Base-by-base conservation (phyloP, 1,140 invertebrate species). In the Heterodera schachtii region DNA sequence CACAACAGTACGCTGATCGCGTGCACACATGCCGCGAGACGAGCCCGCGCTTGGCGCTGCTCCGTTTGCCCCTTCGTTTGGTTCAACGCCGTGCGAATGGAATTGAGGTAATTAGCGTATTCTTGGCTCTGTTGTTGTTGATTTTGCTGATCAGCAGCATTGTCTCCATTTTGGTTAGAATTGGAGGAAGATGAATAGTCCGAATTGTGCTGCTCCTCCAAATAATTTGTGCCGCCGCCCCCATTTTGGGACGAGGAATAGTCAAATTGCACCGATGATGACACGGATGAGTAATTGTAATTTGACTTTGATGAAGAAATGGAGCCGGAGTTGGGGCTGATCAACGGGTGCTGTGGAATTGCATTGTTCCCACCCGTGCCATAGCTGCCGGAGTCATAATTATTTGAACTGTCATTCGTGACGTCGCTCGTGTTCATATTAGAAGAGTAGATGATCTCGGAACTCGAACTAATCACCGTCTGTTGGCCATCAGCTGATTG, bases 1-100 rank as follows among this genome's bases (percentile, higher is more conserved):
- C 74, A 75, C n/a, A 75, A 49, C 64, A 75, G n/a, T 41, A 75
- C 74, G 3, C 74, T 64, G 41, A 75, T 64, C 43, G 52, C 74
- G 2, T 75, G 74, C 52, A 60, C 52, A 21, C 44, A 52, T 16
- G 74, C 52, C 41, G 74, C 43, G 52, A 75, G 74, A 41, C 74
- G 52, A 11, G 74, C 74, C 16, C 46, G 52, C n/a, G 74, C 47
- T 75, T 75, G 74, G 19, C 52, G 64, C 16, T 19, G 52, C 13
- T 43, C 8, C 16, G 74, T 64, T 44, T 75, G 74, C 41, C 5
- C 64, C 5, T 75, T 74, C 13, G 73, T 13, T 16, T 75, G 43
- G 46, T 47, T n/a, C 57, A 64, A 64, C 3, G 57, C 57, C 5
- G 1, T 19, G 16, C 13, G 19, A n/a, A 64, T 13, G 11, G 57